Evolutionary conservation across 2,113 vertebrate species (phyloP).

Genomic region (Malurus alboscapulatus): DNA sequence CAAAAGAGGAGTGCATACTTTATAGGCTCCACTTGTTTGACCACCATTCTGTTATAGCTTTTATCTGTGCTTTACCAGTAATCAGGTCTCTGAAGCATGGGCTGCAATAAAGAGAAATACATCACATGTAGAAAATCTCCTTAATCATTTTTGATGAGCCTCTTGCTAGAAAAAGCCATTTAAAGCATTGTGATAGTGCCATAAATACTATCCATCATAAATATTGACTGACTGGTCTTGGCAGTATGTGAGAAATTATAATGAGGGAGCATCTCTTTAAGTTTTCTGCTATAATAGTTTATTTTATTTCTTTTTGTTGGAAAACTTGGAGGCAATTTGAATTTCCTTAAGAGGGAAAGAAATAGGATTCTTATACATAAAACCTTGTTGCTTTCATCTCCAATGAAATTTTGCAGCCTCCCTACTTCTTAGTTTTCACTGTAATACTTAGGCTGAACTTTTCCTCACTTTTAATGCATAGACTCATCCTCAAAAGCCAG

Average conservation of each 20-base stretch:
- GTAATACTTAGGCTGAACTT: not conserved
- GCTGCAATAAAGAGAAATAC: conserved; percentile 2
- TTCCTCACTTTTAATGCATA: not conserved
- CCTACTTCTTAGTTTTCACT: not conserved
- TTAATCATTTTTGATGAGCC: not conserved
- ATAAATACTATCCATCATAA: not conserved
- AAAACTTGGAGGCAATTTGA: not conserved
- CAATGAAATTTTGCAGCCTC: not conserved
- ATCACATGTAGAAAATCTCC: not conserved
- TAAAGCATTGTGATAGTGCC: not conserved
- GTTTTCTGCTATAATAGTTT: not conserved
- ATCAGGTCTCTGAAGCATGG: conserved; percentile 41
- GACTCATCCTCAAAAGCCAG: not conserved
- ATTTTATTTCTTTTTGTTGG: not conserved
- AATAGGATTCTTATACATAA: not conserved
- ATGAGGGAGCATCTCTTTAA: not conserved
- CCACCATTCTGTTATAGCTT: conserved; percentile 65
- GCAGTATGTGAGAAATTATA: not conserved
- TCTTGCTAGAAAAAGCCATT: not conserved
- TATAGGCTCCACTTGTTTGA: conserved; percentile 70
- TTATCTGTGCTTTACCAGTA: conserved; percentile 70
- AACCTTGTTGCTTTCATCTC: not conserved
- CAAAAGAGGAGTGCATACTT: conserved; percentile 75
- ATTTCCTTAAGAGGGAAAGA: not conserved
- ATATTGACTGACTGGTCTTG: not conserved